phyloP scores from a whole-genome alignment of 2,113 vertebrate genomes.

The Sturnus vulgaris region DNA sequence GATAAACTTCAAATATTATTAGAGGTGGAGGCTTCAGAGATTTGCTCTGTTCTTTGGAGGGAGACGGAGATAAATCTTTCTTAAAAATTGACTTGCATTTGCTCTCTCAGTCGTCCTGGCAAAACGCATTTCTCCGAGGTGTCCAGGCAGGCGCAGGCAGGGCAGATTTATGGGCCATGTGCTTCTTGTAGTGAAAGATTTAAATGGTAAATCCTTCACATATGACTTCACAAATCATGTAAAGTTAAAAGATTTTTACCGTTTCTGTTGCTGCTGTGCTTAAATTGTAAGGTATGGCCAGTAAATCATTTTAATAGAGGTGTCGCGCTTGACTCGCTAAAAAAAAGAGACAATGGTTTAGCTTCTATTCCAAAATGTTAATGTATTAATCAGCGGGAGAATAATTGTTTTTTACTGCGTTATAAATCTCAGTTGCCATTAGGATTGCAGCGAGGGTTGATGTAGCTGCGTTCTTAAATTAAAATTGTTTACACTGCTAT shows the following conservation, averaged over 20 bases:
- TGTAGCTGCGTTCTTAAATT: conserved; percentile 75
- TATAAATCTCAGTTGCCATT: conserved; percentile 79
- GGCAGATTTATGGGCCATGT: conserved; percentile 86
- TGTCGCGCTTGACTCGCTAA: conserved; percentile 76
- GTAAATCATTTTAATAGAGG: conserved; percentile 90
- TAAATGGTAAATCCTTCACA: conserved; percentile 92
- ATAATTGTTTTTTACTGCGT: conserved; percentile 77
- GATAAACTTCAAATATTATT: conserved; percentile 92
- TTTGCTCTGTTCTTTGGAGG: conserved; percentile 83
- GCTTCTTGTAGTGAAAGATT: conserved; percentile 90
- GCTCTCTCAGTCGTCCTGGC: conserved; percentile 80
- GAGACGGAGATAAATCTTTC: conserved; percentile 87
- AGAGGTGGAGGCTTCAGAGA: conserved; percentile 85
- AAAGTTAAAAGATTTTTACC: conserved; percentile 88
- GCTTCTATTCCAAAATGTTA: conserved; percentile 83
- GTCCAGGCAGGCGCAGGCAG: conserved; percentile 66
- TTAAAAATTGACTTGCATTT: conserved; percentile 84
- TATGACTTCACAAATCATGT: conserved; percentile 93
- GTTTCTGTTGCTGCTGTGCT: conserved; percentile 84
- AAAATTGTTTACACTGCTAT: conserved; percentile 79
- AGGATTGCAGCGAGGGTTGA: conserved; percentile 69
- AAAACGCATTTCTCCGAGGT: conserved; percentile 80
- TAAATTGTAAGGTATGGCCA: conserved; percentile 83
- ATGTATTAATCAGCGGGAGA: conserved; percentile 84
- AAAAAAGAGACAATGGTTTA: conserved; percentile 75